Conservation (phyloP, 1,140 invertebrate genomes). For the Apocrypta bakeri region DNA sequence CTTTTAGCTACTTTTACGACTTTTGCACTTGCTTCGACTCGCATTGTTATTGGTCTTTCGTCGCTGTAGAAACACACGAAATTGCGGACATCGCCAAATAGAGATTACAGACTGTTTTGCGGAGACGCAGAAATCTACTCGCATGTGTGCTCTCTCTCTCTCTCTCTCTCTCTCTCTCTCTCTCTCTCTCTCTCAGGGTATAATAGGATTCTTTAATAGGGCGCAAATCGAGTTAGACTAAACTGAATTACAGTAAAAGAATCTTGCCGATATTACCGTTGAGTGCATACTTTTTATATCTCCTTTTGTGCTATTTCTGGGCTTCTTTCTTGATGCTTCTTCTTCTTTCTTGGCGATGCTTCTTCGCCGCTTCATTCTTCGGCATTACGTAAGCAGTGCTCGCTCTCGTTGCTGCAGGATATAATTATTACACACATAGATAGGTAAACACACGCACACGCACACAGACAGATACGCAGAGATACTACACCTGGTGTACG, state of each 20-base stretch:
- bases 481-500: no score
- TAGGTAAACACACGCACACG: no score
- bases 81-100: neutral
- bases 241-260: neutral
- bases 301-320: neutral
- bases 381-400: no score
- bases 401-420: no score
- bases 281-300: neutral
- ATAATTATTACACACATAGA: no score
- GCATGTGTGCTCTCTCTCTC: no score
- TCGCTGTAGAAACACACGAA: neutral
- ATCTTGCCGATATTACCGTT: neutral
- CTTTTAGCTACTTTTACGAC: slow-evolving; percentile 3
- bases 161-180: no score
- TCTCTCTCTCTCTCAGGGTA: neutral
- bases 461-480: no score
- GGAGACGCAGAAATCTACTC: no score
- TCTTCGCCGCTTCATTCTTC: no score
- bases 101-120: neutral
- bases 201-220: neutral
- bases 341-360: no score
- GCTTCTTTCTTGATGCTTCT: neutral
- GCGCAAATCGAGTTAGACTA: neutral
- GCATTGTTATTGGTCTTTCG: no score
- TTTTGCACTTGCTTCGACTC: neutral